Conservation (phyloP, 2,888 invertebrate species). For the Microchrysa polita region DNA sequence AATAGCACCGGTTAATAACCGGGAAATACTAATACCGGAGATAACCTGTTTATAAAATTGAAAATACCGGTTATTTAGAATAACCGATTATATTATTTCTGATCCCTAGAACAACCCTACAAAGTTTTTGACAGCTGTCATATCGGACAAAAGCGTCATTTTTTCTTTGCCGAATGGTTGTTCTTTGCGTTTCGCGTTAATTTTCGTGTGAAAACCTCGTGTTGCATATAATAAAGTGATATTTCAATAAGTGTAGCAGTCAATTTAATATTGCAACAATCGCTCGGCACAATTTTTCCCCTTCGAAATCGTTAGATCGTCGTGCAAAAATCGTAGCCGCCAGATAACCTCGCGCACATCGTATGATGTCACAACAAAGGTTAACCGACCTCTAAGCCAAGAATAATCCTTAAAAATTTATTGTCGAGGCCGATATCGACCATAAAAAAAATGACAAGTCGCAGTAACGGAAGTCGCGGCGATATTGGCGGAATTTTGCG, state of each 20-base stretch:
- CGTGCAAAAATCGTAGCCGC: neutral
- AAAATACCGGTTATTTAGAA: too few species aligned
- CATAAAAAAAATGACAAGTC: conserved; percentile 21
- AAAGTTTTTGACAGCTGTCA: too few species aligned
- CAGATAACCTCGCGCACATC: neutral
- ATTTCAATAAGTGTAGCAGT: neutral
- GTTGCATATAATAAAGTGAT: neutral
- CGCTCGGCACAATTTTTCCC: neutral
- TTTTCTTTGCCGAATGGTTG: too few species aligned
- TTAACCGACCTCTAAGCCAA: neutral
- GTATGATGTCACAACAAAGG: neutral
- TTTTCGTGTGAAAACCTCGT: neutral
- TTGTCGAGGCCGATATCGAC: neutral
- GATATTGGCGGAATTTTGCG: conserved; percentile 55
- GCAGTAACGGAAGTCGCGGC: conserved; percentile 34
- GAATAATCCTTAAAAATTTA: too few species aligned
- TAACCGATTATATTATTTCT: too few species aligned
- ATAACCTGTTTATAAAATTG: too few species aligned
- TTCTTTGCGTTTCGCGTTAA: neutral
- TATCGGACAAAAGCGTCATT: too few species aligned
- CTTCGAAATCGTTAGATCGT: neutral
- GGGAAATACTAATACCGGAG: too few species aligned
- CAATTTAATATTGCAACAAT: neutral
- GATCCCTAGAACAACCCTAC: too few species aligned
- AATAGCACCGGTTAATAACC: too few species aligned